Conservation (phyloP, 2,113 vertebrate genomes). For the Corvus cornix region DNA sequence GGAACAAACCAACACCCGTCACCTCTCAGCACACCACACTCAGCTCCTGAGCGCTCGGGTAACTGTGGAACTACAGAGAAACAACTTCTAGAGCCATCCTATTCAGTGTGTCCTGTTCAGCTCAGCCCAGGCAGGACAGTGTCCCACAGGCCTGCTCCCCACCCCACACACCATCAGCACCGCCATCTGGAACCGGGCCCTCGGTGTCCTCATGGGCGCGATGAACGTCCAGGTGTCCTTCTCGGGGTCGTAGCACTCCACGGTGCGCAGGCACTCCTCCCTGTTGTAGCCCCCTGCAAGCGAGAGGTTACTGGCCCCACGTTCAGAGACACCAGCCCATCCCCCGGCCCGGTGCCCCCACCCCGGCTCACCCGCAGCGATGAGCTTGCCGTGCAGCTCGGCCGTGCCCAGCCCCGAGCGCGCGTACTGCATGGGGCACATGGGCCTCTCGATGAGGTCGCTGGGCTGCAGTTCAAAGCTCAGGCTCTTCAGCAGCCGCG, state of each 20-base stretch:
- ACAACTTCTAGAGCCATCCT: background rate
- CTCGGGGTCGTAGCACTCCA: slow-evolving; percentile 92
- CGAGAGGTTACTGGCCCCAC: background rate
- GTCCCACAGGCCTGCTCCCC: background rate
- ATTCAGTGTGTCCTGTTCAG: fast-evolving
- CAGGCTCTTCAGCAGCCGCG: slow-evolving; percentile 92
- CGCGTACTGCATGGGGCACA: slow-evolving; percentile 95
- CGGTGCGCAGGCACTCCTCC: slow-evolving; percentile 95
- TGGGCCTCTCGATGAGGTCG: slow-evolving; percentile 82
- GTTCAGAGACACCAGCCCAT: fast-evolving
- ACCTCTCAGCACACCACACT: background rate
- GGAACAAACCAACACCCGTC: background rate
- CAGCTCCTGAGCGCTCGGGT: fast-evolving
- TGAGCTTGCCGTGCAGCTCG: slow-evolving; percentile 83
- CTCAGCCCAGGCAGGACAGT: background rate
- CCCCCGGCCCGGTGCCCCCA: fast-evolving
- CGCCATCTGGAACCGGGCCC: slow-evolving; percentile 98
- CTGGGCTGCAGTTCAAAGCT: slow-evolving; percentile 90
- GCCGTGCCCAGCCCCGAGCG: slow-evolving; percentile 93
- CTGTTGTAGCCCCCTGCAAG: slow-evolving; percentile 92
- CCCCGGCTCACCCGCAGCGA: slow-evolving; percentile 82
- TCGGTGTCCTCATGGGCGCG: slow-evolving; percentile 93
- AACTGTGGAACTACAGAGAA: fast-evolving
- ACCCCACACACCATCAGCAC: slow-evolving; percentile 86
- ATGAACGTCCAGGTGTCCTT: slow-evolving; percentile 92